Percentiles rank a stretch among this genome's conserved stretches.
These are phyloP conservation scores for Tokudaia muenninki DNA, from an alignment of 2,797 vertebrate genomes.

Conservation along the genomic window DNA sequence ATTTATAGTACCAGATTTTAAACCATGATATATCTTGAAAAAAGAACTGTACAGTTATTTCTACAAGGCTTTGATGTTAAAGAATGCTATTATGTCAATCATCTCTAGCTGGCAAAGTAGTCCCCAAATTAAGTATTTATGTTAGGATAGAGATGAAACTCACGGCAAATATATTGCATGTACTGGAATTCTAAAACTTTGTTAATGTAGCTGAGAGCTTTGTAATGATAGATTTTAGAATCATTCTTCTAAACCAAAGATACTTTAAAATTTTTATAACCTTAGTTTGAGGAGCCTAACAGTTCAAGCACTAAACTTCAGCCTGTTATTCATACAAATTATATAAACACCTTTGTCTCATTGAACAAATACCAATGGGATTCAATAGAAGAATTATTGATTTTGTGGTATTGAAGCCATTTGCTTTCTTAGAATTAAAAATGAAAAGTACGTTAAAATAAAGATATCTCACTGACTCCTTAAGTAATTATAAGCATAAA, in stretches of 20 bases:
- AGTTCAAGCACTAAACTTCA: neutral
- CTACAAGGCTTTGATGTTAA: neutral
- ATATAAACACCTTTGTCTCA: neutral
- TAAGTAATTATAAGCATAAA: neutral
- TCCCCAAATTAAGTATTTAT: neutral
- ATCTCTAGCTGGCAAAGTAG: neutral
- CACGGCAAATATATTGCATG: neutral
- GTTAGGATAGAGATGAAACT: neutral
- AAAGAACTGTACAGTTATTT: neutral
- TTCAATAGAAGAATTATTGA: neutral
- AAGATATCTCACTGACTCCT: neutral
- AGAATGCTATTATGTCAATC: neutral
- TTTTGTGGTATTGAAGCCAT: neutral
- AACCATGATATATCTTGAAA: neutral
- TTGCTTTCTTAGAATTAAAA: neutral
- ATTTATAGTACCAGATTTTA: neutral
- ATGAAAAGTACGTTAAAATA: neutral
- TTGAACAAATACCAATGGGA: neutral
- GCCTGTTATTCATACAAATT: neutral
- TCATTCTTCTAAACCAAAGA: neutral
- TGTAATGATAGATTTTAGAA: neutral
- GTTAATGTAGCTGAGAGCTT: conserved; percentile 1
- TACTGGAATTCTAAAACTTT: neutral
- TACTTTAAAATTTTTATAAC: neutral
- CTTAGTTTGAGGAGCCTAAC: neutral